Conservation (phyloP, 2,888 invertebrate genomes). For the Nomada fabriciana region DNA sequence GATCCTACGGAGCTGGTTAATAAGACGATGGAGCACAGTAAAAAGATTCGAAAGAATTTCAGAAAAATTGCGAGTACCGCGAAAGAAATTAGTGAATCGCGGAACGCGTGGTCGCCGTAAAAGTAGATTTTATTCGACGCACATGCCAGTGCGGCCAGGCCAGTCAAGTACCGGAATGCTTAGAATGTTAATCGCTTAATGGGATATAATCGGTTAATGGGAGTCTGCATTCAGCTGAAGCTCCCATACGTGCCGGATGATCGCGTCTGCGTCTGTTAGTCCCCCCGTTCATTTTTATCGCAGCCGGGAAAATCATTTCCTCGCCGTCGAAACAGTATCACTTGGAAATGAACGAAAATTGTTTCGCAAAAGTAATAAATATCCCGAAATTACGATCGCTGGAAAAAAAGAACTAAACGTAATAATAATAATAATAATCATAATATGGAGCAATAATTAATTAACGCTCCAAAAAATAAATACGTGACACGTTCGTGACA, state of each 20-base stretch:
- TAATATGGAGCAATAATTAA: no score
- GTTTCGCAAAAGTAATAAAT: no score
- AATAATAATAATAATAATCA: no score
- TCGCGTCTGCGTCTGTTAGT: slow-evolving; percentile 18
- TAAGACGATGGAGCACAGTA: no score
- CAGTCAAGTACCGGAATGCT: slow-evolving; percentile 70
- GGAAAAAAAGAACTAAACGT: no score
- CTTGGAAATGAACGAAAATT: no score
- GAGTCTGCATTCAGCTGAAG: slow-evolving; percentile 65
- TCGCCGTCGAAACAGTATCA: no score
- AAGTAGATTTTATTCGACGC: slow-evolving; percentile 42
- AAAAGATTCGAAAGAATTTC: no score
- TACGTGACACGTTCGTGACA: no score
- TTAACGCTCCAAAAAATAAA: no score
- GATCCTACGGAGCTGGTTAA: no score
- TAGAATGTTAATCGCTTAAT: slow-evolving; percentile 80
- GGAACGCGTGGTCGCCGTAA: slow-evolving; percentile 23
- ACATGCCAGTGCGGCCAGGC: slow-evolving; percentile 18
- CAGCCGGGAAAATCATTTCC: slow-evolving; percentile 13
- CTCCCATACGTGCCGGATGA: slow-evolving; percentile 46
- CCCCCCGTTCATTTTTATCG: slow-evolving; percentile 45
- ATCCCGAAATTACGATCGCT: no score
- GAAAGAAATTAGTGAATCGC: slow-evolving; percentile 1
- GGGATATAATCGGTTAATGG: slow-evolving; percentile 77
- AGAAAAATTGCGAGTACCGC: slow-evolving; percentile 8